Evolutionary conservation across 2,888 invertebrate genomes (phyloP).

Genomic region (Torymus auratus): DNA sequence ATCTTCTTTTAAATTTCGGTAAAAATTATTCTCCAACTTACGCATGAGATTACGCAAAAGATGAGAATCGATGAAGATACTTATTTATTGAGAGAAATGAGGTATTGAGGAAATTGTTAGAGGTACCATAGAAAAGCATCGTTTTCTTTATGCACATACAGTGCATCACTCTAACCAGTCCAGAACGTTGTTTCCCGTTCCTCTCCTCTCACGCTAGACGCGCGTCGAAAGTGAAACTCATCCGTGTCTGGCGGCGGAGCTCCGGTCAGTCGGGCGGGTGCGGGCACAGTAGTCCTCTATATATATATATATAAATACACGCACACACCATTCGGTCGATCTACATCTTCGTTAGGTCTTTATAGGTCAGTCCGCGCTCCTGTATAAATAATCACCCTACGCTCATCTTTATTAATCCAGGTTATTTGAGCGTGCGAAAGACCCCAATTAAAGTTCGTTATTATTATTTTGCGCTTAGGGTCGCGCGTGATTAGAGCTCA

Average conservation of each 20-base stretch:
- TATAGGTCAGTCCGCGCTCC: constrained; percentile 30
- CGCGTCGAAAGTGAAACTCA: constrained; percentile 36
- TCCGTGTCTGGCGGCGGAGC: neutral
- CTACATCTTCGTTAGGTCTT: constrained; percentile 35
- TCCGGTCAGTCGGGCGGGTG: neutral
- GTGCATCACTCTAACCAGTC: too few species aligned
- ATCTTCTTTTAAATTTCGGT: too few species aligned
- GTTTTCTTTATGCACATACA: too few species aligned
- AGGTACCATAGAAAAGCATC: too few species aligned
- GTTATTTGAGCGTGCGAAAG: constrained; percentile 30
- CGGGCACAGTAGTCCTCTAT: too few species aligned
- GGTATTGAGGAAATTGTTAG: too few species aligned
- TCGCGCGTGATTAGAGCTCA: neutral
- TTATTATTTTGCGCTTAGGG: neutral
- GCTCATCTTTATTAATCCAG: neutral
- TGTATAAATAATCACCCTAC: neutral
- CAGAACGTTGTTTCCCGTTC: too few species aligned
- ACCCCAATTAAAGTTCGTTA: constrained; percentile 9
- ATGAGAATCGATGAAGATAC: too few species aligned
- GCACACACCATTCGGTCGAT: neutral
- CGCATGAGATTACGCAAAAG: too few species aligned
- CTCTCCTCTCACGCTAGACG: neutral
- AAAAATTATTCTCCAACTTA: too few species aligned
- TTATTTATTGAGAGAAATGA: too few species aligned
- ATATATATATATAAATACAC: too few species aligned